These are phyloP conservation scores for Lynx canadensis DNA, from an alignment of 2,113 vertebrate species.

Conservation along the genomic window DNA sequence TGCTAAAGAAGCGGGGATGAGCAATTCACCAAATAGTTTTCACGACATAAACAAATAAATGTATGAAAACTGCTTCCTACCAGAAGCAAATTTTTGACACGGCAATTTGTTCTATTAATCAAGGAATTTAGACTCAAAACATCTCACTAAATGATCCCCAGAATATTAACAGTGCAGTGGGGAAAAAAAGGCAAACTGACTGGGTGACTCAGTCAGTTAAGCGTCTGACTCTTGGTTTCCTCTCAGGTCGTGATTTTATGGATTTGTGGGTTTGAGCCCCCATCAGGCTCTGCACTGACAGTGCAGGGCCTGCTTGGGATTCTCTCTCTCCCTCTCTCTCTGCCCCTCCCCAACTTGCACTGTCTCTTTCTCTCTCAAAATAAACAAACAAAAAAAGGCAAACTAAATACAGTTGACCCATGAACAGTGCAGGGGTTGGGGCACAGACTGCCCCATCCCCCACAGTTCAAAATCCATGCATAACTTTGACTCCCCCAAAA, in stretches of 20 bases:
- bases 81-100: constrained; percentile 18
- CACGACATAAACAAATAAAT: constrained; percentile 31
- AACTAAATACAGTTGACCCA: not conserved
- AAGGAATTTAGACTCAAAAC: constrained; percentile 48
- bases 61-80: not conserved
- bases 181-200: not conserved
- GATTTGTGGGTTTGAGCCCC: no score
- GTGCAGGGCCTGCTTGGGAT: no score
- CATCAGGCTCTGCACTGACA: no score
- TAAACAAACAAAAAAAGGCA: not conserved
- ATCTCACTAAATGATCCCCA: constrained; percentile 25
- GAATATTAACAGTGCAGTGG: not conserved
- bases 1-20: rapidly evolving
- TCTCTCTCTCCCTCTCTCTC: no score
- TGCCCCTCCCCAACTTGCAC: no score
- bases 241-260: no score
- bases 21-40: not conserved
- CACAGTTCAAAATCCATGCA: not conserved
- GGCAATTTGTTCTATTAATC: constrained; percentile 32
- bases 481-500: not conserved
- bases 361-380: no score
- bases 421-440: not conserved
- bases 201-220: no score
- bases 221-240: no score
- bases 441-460: not conserved